Evolutionary conservation across 2,888 invertebrate species (phyloP).

Genomic region (Luperina nickerlii): DNA sequence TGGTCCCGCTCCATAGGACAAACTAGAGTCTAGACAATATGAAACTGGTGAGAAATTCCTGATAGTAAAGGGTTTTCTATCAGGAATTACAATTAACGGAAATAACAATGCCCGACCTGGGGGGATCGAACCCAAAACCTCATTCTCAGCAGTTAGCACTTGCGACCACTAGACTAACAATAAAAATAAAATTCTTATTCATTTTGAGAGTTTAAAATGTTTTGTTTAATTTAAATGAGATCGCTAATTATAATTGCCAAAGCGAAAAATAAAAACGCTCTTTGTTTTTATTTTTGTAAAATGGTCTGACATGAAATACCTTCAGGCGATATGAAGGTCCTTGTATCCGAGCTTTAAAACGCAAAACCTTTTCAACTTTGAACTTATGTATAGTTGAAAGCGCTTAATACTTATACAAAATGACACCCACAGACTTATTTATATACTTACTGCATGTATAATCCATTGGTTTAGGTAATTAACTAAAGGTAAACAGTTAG

Average conservation of each 20-base stretch:
- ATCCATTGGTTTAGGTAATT: background rate
- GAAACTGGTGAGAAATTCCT: too few species aligned
- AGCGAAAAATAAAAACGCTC: background rate
- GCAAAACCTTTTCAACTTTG: constrained; percentile 22
- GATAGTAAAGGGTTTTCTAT: background rate
- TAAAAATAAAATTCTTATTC: background rate
- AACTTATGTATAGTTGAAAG: background rate
- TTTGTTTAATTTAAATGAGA: constrained; percentile 6
- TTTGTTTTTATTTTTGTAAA: constrained; percentile 13
- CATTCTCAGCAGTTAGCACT: too few species aligned
- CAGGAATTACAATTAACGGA: background rate
- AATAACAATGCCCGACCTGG: background rate
- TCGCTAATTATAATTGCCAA: constrained; percentile 8
- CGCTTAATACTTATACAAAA: background rate
- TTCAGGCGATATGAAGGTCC: constrained; percentile 2
- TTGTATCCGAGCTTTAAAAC: constrained; percentile 11
- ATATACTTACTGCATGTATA: too few species aligned
- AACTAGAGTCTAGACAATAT: too few species aligned
- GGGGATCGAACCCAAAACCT: too few species aligned
- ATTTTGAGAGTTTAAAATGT: background rate
- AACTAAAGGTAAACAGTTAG: background rate
- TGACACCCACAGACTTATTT: background rate
- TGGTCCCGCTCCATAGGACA: too few species aligned
- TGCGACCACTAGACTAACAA: background rate
- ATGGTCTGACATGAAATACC: background rate